Evolutionary conservation across 35 echinoderm and acorn worm genomes (phyloP).

Genomic region (Ophiothrix spiculata): DNA sequence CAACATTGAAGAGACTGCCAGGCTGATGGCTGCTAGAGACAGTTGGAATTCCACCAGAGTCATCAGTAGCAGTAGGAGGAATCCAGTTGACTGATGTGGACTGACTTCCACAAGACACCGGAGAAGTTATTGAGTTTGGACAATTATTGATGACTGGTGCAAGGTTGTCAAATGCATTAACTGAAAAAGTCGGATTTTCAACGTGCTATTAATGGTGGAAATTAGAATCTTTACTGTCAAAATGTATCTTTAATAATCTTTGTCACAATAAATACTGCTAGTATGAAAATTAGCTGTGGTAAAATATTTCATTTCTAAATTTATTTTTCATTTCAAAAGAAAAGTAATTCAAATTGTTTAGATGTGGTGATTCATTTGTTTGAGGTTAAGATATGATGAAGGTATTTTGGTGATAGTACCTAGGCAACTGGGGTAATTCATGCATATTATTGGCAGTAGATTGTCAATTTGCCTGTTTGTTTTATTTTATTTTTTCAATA

Average conservation of each 20-base stretch:
- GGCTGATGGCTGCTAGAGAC: background rate
- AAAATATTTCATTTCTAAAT: too few relatives aligned
- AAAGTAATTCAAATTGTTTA: background rate
- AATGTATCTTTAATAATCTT: background rate
- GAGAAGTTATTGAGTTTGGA: background rate
- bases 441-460: background rate
- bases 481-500: background rate
- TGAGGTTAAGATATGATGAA: background rate
- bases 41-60: too few relatives aligned
- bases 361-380: background rate
- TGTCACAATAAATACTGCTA: background rate
- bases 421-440: background rate
- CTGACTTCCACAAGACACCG: background rate
- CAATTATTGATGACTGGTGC: conserved; percentile 50
- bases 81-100: conserved; percentile 2
- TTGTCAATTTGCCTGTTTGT: background rate
- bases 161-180: background rate
- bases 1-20: background rate
- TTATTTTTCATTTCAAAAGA: background rate
- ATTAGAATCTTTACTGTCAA: too few relatives aligned
- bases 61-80: conserved; percentile 57
- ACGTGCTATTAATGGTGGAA: background rate
- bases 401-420: background rate
- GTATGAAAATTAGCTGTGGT: too few relatives aligned
- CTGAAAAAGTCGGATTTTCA: background rate